Conservation (phyloP, 2,888 invertebrate species). For the Lacanobia wlatinum region DNA sequence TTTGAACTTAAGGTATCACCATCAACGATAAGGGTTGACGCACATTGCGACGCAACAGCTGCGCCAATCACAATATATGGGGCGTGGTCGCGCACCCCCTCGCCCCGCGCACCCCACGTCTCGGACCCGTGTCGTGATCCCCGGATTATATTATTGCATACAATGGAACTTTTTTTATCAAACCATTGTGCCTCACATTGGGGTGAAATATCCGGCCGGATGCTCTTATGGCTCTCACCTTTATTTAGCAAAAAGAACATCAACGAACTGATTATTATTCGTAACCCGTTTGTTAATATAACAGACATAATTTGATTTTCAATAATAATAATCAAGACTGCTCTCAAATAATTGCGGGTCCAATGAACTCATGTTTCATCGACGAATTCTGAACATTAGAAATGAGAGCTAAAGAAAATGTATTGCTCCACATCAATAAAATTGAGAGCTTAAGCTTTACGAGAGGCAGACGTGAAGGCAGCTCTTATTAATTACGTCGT, state of each 20-base stretch:
- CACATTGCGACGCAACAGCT: slow-evolving; percentile 86
- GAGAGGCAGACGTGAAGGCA: slow-evolving; percentile 52
- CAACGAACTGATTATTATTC: slow-evolving; percentile 81
- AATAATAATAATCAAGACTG: slow-evolving; percentile 15
- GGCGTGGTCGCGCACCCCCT: slow-evolving; percentile 83
- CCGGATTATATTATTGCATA: slow-evolving; percentile 88
- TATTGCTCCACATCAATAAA: slow-evolving; percentile 55
- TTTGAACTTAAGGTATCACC: slow-evolving; percentile 58
- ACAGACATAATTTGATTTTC: slow-evolving; percentile 13
- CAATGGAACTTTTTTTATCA: slow-evolving; percentile 89
- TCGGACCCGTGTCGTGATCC: slow-evolving; percentile 81
- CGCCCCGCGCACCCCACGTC: slow-evolving; percentile 69
- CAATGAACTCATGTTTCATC: slow-evolving; percentile 11
- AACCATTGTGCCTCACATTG: slow-evolving; percentile 86
- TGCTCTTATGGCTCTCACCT: slow-evolving; percentile 86
- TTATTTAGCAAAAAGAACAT: slow-evolving; percentile 87
- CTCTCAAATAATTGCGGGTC: background rate
- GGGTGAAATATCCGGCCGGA: slow-evolving; percentile 91
- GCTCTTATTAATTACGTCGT: slow-evolving; percentile 84
- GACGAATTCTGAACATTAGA: slow-evolving; percentile 12
- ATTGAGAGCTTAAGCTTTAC: slow-evolving; percentile 56
- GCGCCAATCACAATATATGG: slow-evolving; percentile 90
- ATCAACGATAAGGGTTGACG: slow-evolving; percentile 77
- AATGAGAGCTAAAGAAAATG: slow-evolving; percentile 20
- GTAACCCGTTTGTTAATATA: slow-evolving; percentile 34